Percentiles rank a stretch among this genome's conserved stretches.
phyloP scores from a whole-genome alignment of 2,113 vertebrate genomes.

The Pangasianodon gigas region DNA sequence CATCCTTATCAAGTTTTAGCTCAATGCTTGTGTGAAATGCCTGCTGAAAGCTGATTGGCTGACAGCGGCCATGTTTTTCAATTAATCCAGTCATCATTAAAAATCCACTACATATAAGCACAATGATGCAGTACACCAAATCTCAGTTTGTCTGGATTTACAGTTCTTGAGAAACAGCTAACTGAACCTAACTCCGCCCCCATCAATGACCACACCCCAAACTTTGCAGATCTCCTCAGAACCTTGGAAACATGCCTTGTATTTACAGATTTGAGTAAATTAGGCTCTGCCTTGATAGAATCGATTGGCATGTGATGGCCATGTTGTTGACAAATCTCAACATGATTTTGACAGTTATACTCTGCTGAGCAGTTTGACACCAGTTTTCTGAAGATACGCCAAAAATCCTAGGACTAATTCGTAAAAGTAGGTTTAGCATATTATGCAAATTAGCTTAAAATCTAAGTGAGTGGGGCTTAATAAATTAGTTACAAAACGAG shows the following conservation, averaged over 20 bases:
- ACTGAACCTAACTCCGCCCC: background rate
- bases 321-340: background rate
- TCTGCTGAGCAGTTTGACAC: background rate
- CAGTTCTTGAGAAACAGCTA: background rate
- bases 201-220: background rate
- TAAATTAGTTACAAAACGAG: background rate
- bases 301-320: background rate
- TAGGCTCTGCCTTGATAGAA: background rate
- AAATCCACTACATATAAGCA: background rate
- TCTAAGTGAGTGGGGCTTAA: background rate
- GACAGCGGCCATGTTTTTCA: background rate
- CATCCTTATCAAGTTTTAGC: background rate
- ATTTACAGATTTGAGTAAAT: background rate
- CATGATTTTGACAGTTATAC: background rate
- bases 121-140: background rate
- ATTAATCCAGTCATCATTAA: background rate
- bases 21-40: background rate
- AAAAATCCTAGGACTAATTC: background rate
- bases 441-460: background rate
- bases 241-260: background rate
- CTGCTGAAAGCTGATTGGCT: background rate
- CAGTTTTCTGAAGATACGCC: background rate
- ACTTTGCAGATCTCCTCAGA: background rate
- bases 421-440: background rate
- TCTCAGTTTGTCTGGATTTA: background rate